Evolutionary conservation across 1,140 invertebrate genomes (phyloP), one percentile per base, ranked within the genome.

Genomic region (Adelges cooleyi): DNA sequence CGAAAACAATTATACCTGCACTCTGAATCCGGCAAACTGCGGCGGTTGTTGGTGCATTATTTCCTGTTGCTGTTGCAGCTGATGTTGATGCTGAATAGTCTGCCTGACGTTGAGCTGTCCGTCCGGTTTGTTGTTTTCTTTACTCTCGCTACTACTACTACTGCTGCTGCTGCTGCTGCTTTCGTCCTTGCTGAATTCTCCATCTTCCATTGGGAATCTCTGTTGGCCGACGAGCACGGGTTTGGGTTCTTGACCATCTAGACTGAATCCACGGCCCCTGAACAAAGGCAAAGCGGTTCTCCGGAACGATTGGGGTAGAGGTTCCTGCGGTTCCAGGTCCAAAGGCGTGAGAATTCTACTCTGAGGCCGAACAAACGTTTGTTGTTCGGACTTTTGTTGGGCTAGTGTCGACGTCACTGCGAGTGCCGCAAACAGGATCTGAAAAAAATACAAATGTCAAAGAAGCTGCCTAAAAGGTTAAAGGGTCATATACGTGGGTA

Each of bases 1-100:
- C n/a, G n/a, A n/a, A n/a, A n/a, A n/a, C n/a, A 33, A 15, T 44
- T 44, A n/a, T 59, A 59, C 54, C 54, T 59, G 54, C 0, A 40
- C 20, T 1, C 40, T 18, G 17, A 59, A 46, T 5, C 40, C 23
- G 9, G 23, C 0, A 10, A 59, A 59, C 6, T 27, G 54, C 44
- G 36, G 33, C 15, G 53, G 36, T 2, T 44, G 53, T 27, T 40
- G 0, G 23, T 56, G 53, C 40, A 23, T 18, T n/a, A 20, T 56
- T 33, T 56, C 53, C 3, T 25, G 9, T 3, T 56, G n/a, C 23
- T 22, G 36, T 36, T 54, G 52, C 5, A 6, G 11, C 11, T 33
- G 29, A 33, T 6, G 11, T 6, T 6, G 29, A n/a, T n/a, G n/a
- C n/a, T n/a, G n/a, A n/a, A n/a, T n/a, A 11, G 29, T 33, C 11